Base-by-base conservation (phyloP, 2,888 invertebrate species). In the Heteropelma amictum region DNA sequence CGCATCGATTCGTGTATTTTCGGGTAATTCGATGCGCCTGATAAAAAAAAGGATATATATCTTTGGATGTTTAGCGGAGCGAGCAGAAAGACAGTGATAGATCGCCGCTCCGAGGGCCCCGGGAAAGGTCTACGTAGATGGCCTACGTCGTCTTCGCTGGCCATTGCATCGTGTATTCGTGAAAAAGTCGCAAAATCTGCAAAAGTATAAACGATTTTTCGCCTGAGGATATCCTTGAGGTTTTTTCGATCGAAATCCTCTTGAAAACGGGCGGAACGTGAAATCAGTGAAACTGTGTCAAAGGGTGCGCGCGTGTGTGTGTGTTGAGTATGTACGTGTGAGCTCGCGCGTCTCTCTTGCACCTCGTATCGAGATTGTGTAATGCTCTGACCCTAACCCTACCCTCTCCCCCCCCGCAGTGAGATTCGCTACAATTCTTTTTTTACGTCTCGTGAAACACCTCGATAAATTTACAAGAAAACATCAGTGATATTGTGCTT, bases 301-400 rank as follows among this genome's bases (percentile, higher is more conserved):
- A 7, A 60, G 10, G 21, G 56, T 14, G 30, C 33, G 58, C 8
- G 26, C 14, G 6, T 12, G 21, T 12, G 28, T 30, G 51, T 33
- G 53, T 17, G 30, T 61, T 38, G 30, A 4, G 56, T 28, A 19
- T 35, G 54, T 35, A 33, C 33, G 21, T 35, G 54, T n/a, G 35
- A 23, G 30, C 35, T 12, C 35, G 17, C 17, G 47, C 38, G 35
- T 21, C 42, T 21, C 14, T 42, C 40, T 17, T 33, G 35, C 61
- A 21, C 35, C 10, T 19, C 35, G n/a, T n/a, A 17, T 60, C 54
- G 19, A 64, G 61, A 75, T 75, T 75, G 75, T 68, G 71, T 75
- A 75, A 71, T 68, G 63, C 45, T 56, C 67, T 35, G 61, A 61
- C n/a, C n/a, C n/a, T n/a, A 65, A 70, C 75, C 54, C 33, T 40